These are phyloP conservation scores for Diachrysia chrysitis DNA, from an alignment of 2,888 invertebrate genomes.

Conservation along the genomic window DNA sequence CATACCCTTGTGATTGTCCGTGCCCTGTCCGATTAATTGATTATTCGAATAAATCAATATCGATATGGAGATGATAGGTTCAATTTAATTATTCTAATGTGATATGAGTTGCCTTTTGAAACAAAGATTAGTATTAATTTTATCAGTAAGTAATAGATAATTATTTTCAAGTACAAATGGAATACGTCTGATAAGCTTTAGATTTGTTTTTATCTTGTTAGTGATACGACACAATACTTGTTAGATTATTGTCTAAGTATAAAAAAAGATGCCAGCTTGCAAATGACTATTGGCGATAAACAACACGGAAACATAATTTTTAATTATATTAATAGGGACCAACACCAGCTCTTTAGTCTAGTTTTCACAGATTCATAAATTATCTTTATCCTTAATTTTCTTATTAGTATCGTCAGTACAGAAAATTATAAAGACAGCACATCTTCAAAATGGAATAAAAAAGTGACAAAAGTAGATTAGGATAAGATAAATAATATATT, in stretches of 20 bases:
- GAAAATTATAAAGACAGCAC: too few relatives aligned
- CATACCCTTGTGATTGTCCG: constrained; percentile 59
- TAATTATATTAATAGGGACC: too few relatives aligned
- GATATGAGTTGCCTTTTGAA: neutral
- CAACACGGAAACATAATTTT: too few relatives aligned
- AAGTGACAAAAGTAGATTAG: too few relatives aligned
- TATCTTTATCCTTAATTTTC: too few relatives aligned
- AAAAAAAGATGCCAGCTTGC: neutral
- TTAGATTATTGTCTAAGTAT: too few relatives aligned
- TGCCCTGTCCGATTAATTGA: constrained; percentile 36
- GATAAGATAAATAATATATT: too few relatives aligned
- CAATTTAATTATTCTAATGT: neutral
- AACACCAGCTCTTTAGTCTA: too few relatives aligned
- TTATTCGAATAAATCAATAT: constrained; percentile 29
- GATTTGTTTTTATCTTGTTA: neutral
- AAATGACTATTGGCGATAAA: constrained; percentile 17
- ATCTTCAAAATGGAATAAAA: too few relatives aligned
- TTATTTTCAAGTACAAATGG: neutral
- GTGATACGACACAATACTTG: neutral
- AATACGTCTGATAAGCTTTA: neutral
- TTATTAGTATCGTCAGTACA: too few relatives aligned
- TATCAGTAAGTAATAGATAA: neutral
- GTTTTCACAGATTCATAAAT: too few relatives aligned
- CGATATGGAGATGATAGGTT: constrained; percentile 15
- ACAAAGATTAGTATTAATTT: constrained; percentile 2